Base-by-base conservation (phyloP, 30 jellyfish, hydroid and myxozoan genomes). In the Hydractinia symbiolongicarpus region DNA sequence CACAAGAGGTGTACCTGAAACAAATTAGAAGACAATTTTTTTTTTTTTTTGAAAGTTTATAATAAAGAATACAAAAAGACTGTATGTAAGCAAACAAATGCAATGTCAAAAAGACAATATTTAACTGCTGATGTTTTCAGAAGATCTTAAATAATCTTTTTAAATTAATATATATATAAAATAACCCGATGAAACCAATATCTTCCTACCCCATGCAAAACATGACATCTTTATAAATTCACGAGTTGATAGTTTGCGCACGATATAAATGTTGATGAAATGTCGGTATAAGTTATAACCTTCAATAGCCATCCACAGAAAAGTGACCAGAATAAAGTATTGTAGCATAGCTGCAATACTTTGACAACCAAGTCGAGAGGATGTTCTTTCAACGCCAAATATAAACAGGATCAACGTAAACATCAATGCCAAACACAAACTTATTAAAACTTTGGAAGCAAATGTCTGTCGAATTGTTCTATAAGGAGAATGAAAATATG, bases 301-400 rank as follows among this genome's bases (percentile, higher is more conserved):
- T 69, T 90, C 97, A 44, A 90, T 93, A 9, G 93, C 92, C 94
- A 84, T 90, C 97, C 97, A 90, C 54, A 78, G 16, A 76, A 90
- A 84, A 40, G 97, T 84, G 9, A 83, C 83, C 77, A 84, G 82
- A n/a, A 91, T 90, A 73, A 91, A 91, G 72, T 81, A 91, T 54
- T 91, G 98, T 5, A 91, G 51, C 73, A 86, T 60, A 6, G 91
- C 66, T 54, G 95, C 96, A 54, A 83, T 87, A 0, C 84, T 80
- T 62, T 86, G 91, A 55, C 98, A 91, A 61, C 92, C 62, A 15
- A 67, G 52, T 55, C 72, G 68, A 70, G 87, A 83, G 68, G 79
- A 79, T 53, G 94, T 91, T 9, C 88, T 83, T 11, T 88, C 88
- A 54, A 86, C 83, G 4, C 95, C 91, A 52, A 90, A 81, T 56